phyloP scores from a whole-genome alignment of 2,113 vertebrate species.

The Ammospiza nelsoni region DNA sequence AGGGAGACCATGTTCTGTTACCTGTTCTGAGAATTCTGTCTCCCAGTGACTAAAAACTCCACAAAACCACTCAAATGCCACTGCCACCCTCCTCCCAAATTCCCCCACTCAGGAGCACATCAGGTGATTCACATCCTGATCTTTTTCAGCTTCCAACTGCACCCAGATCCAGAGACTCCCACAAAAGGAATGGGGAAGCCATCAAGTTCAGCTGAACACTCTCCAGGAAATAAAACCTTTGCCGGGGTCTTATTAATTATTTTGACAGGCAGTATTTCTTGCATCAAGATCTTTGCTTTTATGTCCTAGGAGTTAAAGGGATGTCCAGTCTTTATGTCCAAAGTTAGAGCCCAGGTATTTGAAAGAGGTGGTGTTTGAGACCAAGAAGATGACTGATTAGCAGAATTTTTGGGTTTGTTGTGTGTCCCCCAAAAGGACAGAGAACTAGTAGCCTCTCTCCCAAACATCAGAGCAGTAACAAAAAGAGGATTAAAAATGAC shows the following conservation, averaged over 20 bases:
- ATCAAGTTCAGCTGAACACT: background rate
- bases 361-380: background rate
- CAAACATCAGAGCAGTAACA: background rate
- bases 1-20: background rate
- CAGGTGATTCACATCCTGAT: too few relatives aligned
- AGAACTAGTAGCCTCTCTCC: background rate
- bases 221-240: background rate
- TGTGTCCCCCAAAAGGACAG: background rate
- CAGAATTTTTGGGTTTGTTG: background rate
- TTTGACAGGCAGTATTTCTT: background rate
- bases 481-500: rapidly evolving
- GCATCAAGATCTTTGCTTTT: background rate
- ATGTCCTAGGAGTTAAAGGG: background rate
- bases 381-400: background rate
- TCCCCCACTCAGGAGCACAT: background rate
- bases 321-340: background rate
- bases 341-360: background rate
- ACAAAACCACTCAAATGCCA: background rate
- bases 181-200: background rate
- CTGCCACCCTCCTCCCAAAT: background rate
- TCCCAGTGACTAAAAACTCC: background rate
- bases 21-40: background rate
- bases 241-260: background rate
- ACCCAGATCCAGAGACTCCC: background rate
- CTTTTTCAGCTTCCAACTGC: background rate